Evolutionary conservation across 2,113 vertebrate genomes (phyloP), one percentile per base, ranked within the genome.

Genomic region (Gavia stellata): DNA sequence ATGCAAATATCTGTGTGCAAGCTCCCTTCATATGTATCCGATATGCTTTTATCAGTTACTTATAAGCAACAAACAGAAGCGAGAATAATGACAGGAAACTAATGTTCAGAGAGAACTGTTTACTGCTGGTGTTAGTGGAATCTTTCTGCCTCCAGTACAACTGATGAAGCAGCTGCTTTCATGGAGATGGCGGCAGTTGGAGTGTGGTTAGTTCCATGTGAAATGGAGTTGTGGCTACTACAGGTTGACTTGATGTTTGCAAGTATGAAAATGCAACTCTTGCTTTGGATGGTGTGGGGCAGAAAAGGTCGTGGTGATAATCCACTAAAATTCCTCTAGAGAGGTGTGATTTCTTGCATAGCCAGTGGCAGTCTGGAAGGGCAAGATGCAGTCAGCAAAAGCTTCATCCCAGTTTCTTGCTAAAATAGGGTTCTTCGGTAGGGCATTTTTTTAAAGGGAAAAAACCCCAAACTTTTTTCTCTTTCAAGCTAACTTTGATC

Each of bases 141-240:
- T 50, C 25, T 33, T 8, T 5, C 26, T 23, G 23, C 34, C 14
- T 10, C 6, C 6, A 26, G 1, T n/a, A 15, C 7, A 42, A 12
- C 20, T 23, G 24, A 12, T 49, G n/a, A 42, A 55, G 38, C 45
- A 66, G 65, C 40, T 55, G n/a, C 20, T 71, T 42, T 53, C 4
- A 14, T 33, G 21, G 25, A 49, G 17, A n/a, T 34, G 13, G 14
- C 28, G 0, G 0, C 23, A 47, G 38, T 3, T 62, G n/a, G n/a
- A 49, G 38, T 17, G n/a, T 1, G 1, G 7, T 40, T 33, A 25
- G 36, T 78, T 23, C 16, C 14, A 3, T 38, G 52, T 45, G 49
- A 36, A 58, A 36, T 36, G 17, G 44, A 52, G 12, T 38, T 79
- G 17, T 20, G 36, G 12, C 13, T 75, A 3, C 38, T 40, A 15